Evolutionary conservation across 64 coral and sea anemone genomes (phyloP), one percentile per base, ranked within the genome.

Genomic region (Astreopora myriophthalma): DNA sequence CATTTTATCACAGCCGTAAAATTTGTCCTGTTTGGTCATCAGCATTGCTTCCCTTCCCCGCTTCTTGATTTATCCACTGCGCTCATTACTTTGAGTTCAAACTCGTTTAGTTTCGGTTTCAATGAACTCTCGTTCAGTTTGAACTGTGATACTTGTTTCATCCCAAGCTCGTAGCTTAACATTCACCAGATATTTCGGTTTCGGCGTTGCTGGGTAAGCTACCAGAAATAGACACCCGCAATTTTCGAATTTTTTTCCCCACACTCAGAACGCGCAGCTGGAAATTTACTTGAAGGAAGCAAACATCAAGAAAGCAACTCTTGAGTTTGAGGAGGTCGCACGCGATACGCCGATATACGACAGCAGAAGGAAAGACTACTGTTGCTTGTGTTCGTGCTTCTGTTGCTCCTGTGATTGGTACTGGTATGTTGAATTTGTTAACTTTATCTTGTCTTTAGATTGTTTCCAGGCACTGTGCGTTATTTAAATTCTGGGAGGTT

Each of bases 321-420:
- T 71, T 10, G 85, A 87, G 31, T 87, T 87, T 37, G 70, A 70
- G 19, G 85, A 87, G 20, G 48, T 87, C 22, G 38, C 31, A 3
- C 79, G 70, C 28, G 27, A 49, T n/a, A n/a, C n/a, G 3, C 67
- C 27, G n/a, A 44, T 69, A 27, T 64, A 60, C 29, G 6, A 39
- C 5, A 55, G 33, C 9, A 86, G 90, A 33, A 33, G 90, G 25
- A 86, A 79, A 77, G 79, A 86, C 30, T 73, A 73, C 68, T 92
- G 90, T 17, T 92, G 79, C 30, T 60, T 85, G 17, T 86, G 90
- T 10, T 87, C 65, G 85, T 92, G 90, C 33, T 92, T 85, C 69
- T 92, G 90, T 20, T 92, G 90, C 37, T 70, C 79, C 0, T 92
- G 75, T 19, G 90, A 92, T 17, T 91, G 89, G 89, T 86, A 92